Percentiles rank a stretch among this genome's conserved stretches.
phyloP scores from a whole-genome alignment of 2,888 invertebrate genomes.

The Pherbina coryleti region DNA sequence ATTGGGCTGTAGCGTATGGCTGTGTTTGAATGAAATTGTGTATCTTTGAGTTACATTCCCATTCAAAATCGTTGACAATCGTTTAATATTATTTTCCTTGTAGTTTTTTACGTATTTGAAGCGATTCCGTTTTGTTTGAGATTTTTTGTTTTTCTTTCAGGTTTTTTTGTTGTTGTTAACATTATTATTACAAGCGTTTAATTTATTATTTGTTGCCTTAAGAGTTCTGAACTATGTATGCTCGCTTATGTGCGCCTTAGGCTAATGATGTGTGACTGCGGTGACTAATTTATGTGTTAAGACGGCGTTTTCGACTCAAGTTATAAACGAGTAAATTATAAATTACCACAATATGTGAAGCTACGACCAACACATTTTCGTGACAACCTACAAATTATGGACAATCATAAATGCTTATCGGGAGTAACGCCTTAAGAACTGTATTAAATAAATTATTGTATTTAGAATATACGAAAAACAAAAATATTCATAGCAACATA shows the following conservation, averaged over 20 bases:
- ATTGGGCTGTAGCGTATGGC: background rate
- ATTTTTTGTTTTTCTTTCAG: background rate
- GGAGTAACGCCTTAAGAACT: no score
- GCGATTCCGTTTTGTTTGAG: background rate
- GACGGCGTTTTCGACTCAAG: background rate
- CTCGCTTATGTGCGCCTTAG: background rate
- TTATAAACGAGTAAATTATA: background rate
- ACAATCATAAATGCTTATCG: background rate
- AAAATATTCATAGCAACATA: no score
- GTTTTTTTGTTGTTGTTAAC: slow-evolving; percentile 1
- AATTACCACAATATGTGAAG: background rate
- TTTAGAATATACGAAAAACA: no score
- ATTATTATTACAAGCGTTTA: slow-evolving; percentile 14
- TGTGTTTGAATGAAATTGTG: slow-evolving; percentile 27
- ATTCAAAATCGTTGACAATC: slow-evolving; percentile 25
- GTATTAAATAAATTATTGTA: no score
- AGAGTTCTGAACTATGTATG: background rate
- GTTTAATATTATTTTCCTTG: slow-evolving; percentile 10
- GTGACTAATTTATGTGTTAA: background rate
- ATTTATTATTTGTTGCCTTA: slow-evolving; percentile 25
- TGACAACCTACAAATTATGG: background rate
- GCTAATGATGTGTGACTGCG: slow-evolving; percentile 21
- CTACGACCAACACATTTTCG: no score
- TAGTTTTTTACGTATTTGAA: background rate
- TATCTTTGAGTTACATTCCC: slow-evolving; percentile 26